Evolutionary conservation across 2,888 invertebrate genomes (phyloP), one percentile per base, ranked within the genome.

Genomic region (Xestoiulus laeticollis): DNA sequence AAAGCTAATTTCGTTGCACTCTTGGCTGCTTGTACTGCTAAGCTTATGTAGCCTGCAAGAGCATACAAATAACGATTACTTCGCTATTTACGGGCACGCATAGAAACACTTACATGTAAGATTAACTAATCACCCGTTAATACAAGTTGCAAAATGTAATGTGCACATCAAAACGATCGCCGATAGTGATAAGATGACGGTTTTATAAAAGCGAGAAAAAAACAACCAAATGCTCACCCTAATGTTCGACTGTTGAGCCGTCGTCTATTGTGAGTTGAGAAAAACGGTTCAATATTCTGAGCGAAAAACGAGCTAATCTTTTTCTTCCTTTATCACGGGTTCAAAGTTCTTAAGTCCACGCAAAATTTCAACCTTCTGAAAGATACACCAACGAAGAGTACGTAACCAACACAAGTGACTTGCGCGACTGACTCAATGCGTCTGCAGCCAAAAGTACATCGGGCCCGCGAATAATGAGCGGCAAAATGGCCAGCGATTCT

Each of bases 1-100:
- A 59, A 26, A 68, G 68, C 68, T 68, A 68, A 68, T 68, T 68
- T 68, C 26, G 68, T 26, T 68, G 59, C 59, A 68, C 68, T 68
- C 68, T 26, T 68, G 68, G 68, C 26, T 68, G 68, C 68, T 26
- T n/a, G n/a, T 68, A 14, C 10, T 26, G 26, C 68, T 26, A 4
- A 19, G 0, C 48, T 48, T 16, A 38, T 38, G 48, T 14, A 48
- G 48, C 14, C 4, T 3, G 48, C 48, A 48, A 10, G 16, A 8
- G 26, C 68, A n/a, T 26, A 26, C 22, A n/a, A 59, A 59, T 59
- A 59, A 26, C 26, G 59, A 6, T n/a, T 59, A 59, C n/a, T 19
- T 0, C 22, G 22, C 22, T 59, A 59, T 59, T 59, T 59, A 22
- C n/a, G n/a, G 59, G 59, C 59, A 59, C 22, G 59, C 59, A 59